Conservation (phyloP, 2,797 vertebrate species). For the Enteromius unitaeniatus region DNA sequence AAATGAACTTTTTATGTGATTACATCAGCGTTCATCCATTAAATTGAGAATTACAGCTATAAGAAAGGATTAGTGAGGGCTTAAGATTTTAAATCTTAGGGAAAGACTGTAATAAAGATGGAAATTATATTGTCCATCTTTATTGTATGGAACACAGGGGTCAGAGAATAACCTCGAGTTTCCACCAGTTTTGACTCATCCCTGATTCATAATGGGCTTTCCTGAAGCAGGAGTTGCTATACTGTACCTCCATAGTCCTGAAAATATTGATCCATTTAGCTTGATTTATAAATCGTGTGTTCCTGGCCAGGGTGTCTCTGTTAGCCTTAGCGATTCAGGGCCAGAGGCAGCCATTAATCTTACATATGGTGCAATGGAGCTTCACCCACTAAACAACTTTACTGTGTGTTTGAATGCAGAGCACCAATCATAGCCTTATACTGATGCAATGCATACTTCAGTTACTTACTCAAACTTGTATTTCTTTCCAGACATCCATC, state of each 20-base stretch:
- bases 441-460: constrained; percentile 54
- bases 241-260: constrained; percentile 74
- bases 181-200: constrained; percentile 66
- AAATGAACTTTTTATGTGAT: constrained; percentile 46
- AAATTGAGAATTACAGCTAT: constrained; percentile 45
- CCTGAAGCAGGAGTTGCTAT: constrained; percentile 68
- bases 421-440: constrained; percentile 52
- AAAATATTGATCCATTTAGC: constrained; percentile 81
- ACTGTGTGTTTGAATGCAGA: constrained; percentile 65
- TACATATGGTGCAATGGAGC: constrained; percentile 69
- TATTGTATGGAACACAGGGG: constrained; percentile 64
- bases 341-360: constrained; percentile 79
- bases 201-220: constrained; percentile 61
- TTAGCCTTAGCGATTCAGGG: constrained; percentile 69
- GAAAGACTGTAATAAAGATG: constrained; percentile 51
- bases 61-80: constrained; percentile 23
- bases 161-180: constrained; percentile 73
- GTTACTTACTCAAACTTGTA: constrained; percentile 43
- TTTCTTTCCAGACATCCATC: constrained; percentile 3
- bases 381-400: constrained; percentile 74
- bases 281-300: constrained; percentile 81
- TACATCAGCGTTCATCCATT: constrained; percentile 44
- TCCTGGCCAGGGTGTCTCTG: constrained; percentile 73
- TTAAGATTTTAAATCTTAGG: constrained; percentile 50
- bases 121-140: constrained; percentile 50